A percentile compares a stretch with the other conserved stretches of the same genome.
Evolutionary conservation across 2,113 vertebrate genomes (phyloP).

Genomic region (Myanophis thanlyinensis): DNA sequence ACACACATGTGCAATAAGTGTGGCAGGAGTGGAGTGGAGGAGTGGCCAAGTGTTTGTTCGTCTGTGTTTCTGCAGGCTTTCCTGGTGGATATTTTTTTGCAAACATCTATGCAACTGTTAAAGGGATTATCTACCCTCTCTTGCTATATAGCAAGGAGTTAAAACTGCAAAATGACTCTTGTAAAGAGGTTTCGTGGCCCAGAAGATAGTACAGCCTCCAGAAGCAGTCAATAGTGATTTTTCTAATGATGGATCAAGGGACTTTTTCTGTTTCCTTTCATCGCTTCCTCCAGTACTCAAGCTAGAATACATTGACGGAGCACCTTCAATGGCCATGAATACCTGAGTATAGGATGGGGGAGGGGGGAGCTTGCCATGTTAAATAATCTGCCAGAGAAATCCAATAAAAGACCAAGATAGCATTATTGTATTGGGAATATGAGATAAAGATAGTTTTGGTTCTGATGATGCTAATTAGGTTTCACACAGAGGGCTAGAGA

Average conservation of each 20-base stretch:
- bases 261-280: background rate
- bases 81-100: slow-evolving; percentile 13
- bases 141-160: background rate
- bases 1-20: slow-evolving; percentile 1
- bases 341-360: background rate
- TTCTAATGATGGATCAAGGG: background rate
- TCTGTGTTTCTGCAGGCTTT: background rate
- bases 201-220: too few relatives aligned
- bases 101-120: background rate
- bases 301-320: background rate
- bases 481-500: background rate
- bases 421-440: background rate
- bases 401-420: slow-evolving; percentile 12
- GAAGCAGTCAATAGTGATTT: background rate
- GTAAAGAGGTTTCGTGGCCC: too few relatives aligned
- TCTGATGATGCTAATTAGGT: background rate
- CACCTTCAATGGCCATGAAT: background rate
- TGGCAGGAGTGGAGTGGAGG: slow-evolving; percentile 12
- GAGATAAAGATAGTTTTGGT: background rate
- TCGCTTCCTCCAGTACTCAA: background rate
- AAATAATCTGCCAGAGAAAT: slow-evolving; percentile 2
- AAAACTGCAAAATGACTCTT: background rate
- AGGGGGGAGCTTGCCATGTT: background rate
- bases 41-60: slow-evolving; percentile 46
- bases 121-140: background rate